These are phyloP conservation scores for Pentalonia nigronervosa DNA, from an alignment of 1,140 invertebrate species.

Conservation along the genomic window DNA sequence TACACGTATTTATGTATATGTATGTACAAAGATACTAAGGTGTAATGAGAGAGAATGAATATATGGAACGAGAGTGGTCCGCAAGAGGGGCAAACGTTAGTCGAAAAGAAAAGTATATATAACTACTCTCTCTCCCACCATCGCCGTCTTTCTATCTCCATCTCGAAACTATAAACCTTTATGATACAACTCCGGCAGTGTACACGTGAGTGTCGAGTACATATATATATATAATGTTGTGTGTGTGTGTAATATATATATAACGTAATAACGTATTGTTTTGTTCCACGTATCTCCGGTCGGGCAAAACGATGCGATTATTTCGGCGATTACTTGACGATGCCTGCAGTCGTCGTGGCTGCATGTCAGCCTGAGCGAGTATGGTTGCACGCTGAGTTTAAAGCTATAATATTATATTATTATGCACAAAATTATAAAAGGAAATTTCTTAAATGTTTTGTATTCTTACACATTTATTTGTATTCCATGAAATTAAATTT, in stretches of 20 bases:
- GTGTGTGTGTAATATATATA: not conserved
- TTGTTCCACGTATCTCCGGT: not conserved
- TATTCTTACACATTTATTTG: not conserved
- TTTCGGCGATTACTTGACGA: not conserved
- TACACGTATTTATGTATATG: not conserved
- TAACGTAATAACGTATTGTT: not conserved
- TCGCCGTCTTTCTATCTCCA: not conserved
- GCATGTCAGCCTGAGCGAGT: not conserved
- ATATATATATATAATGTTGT: not conserved
- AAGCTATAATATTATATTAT: not conserved
- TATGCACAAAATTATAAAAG: not conserved
- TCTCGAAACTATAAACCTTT: slow-evolving; percentile 11
- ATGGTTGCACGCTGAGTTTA: not conserved
- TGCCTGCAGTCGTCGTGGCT: not conserved
- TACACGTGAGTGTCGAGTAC: not conserved
- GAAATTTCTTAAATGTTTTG: not conserved
- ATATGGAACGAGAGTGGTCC: not conserved
- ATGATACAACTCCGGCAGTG: not conserved
- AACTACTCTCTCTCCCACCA: not conserved
- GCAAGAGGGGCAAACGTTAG: not conserved
- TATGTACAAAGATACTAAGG: not conserved
- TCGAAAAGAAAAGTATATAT: not conserved
- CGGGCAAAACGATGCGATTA: not conserved
- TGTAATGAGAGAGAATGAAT: not conserved
- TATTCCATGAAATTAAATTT: not conserved